Conservation (phyloP, 2,797 vertebrate genomes). For the Glossophaga mutica region DNA sequence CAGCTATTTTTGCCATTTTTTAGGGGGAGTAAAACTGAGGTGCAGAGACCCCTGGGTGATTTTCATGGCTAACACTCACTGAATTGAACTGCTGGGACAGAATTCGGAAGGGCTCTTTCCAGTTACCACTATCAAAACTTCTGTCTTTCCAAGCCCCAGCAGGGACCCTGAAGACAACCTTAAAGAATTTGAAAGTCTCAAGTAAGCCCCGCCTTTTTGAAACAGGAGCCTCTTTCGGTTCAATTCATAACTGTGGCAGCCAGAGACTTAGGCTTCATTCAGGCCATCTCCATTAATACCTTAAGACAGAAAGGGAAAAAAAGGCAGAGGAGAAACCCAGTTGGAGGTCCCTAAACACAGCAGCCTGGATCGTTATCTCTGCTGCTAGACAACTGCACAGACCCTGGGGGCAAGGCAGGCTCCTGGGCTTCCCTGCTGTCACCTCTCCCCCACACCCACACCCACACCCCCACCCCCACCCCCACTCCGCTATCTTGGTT, state of each 20-base stretch:
- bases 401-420: neutral
- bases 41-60: neutral
- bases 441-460: rapidly evolving
- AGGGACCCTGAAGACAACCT: neutral
- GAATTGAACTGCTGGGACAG: neutral
- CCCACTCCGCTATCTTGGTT: too few species aligned
- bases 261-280: neutral
- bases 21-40: neutral
- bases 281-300: neutral
- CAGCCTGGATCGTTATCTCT: neutral
- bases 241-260: neutral
- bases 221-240: neutral
- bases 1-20: neutral
- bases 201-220: neutral
- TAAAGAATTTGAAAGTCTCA: neutral
- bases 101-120: neutral
- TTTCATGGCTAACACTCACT: neutral
- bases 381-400: neutral
- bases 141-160: neutral
- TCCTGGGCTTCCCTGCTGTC: neutral
- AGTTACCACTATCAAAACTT: neutral
- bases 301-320: neutral
- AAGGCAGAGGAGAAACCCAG: neutral
- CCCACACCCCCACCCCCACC: too few species aligned
- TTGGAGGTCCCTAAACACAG: neutral